Conservation (phyloP, 1,140 invertebrate genomes). For the Micrasema longulum region DNA sequence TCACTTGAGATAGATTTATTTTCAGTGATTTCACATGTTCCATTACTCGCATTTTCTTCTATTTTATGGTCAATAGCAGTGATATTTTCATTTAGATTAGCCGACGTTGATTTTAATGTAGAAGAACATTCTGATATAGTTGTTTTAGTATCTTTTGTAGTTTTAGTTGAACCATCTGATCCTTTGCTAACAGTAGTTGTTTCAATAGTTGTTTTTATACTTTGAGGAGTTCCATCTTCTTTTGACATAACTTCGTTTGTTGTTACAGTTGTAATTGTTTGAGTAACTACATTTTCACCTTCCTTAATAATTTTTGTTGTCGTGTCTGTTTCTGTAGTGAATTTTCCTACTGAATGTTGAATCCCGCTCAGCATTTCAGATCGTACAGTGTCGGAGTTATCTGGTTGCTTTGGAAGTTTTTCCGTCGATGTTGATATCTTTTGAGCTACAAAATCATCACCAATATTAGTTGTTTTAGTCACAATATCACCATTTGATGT, state of each 20-base stretch:
- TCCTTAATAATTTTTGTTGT: slow-evolving; percentile 68
- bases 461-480: slow-evolving; percentile 65
- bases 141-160: slow-evolving; percentile 65
- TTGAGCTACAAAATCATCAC: slow-evolving; percentile 66
- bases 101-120: slow-evolving; percentile 64
- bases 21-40: not conserved
- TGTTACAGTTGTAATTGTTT: slow-evolving; percentile 67
- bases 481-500: slow-evolving; percentile 59
- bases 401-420: slow-evolving; percentile 59
- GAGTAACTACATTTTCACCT: slow-evolving; percentile 67
- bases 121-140: slow-evolving; percentile 67
- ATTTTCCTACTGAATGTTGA: slow-evolving; percentile 65
- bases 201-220: slow-evolving; percentile 69
- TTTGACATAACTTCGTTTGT: slow-evolving; percentile 67
- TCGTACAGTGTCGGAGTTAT: slow-evolving; percentile 53
- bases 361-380: slow-evolving; percentile 60
- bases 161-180: slow-evolving; percentile 64
- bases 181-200: slow-evolving; percentile 67
- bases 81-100: slow-evolving; percentile 17
- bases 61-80: slow-evolving; percentile 46
- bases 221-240: slow-evolving; percentile 68
- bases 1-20: slow-evolving; percentile 23
- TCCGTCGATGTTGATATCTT: slow-evolving; percentile 68
- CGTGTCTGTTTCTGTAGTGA: slow-evolving; percentile 68
- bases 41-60: slow-evolving; percentile 48